Evolutionary conservation across 2,113 vertebrate species (phyloP).

Genomic region (Tupaia chinensis): DNA sequence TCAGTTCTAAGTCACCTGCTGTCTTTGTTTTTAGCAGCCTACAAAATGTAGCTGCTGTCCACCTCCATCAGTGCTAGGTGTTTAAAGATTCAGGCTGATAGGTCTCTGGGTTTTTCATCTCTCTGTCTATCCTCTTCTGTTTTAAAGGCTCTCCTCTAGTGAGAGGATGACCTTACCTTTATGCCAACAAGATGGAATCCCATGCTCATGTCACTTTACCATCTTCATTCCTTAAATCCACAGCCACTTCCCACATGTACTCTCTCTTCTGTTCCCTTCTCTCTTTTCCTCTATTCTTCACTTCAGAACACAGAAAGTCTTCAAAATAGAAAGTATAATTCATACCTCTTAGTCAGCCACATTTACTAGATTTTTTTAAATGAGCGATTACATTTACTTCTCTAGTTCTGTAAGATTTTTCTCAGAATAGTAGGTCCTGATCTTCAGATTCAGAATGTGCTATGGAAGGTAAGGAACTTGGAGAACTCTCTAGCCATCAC

Average conservation of each 20-base stretch:
- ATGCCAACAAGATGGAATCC: not conserved
- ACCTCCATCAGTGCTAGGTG: not conserved
- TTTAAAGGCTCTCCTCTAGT: not conserved
- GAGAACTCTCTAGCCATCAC: not conserved
- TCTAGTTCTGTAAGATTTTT: not conserved
- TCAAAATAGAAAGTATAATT: not conserved
- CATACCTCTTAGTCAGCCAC: not conserved
- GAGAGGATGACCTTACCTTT: not conserved
- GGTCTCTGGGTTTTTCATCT: not conserved
- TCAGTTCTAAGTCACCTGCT: not conserved
- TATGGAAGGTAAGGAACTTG: not conserved
- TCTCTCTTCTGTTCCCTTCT: not conserved
- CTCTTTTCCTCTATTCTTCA: not conserved
- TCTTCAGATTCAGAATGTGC: not conserved
- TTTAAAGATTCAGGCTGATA: not conserved
- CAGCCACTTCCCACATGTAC: fast-evolving
- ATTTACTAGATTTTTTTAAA: not conserved
- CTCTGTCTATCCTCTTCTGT: not conserved
- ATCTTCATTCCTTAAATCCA: not conserved
- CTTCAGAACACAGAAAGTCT: not conserved
- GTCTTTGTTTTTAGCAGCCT: not conserved
- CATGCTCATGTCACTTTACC: not conserved
- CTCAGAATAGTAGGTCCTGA: not conserved
- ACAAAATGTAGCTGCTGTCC: not conserved
- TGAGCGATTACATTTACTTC: not conserved